phyloP scores from a whole-genome alignment of 2,888 invertebrate species.

The Automeris io region DNA sequence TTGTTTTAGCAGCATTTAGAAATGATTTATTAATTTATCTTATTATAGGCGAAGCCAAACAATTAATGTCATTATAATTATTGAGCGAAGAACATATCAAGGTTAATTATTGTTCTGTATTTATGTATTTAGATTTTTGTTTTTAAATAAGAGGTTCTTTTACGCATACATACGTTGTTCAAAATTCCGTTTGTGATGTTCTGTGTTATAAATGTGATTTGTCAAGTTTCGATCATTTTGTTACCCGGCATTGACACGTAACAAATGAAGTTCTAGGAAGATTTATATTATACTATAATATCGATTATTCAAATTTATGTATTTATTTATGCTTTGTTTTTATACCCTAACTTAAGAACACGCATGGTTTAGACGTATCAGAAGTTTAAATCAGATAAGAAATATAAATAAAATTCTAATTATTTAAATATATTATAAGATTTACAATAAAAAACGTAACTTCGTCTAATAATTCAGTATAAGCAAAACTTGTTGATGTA shows the following conservation, averaged over 20 bases:
- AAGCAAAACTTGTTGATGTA: too few species aligned
- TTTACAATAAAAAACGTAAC: too few species aligned
- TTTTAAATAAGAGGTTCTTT: constrained; percentile 60
- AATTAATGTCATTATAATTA: constrained; percentile 19
- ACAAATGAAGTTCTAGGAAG: constrained; percentile 41
- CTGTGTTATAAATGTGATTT: constrained; percentile 29
- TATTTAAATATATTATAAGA: too few species aligned
- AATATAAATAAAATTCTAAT: too few species aligned
- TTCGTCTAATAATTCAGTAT: too few species aligned
- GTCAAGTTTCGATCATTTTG: constrained; percentile 34
- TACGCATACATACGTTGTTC: constrained; percentile 66
- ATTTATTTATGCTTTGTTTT: too few species aligned
- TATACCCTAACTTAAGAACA: too few species aligned
- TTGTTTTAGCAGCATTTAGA: constrained; percentile 70
- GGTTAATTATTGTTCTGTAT: constrained; percentile 40
- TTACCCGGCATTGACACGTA: constrained; percentile 32
- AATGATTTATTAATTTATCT: constrained; percentile 57
- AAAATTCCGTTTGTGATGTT: constrained; percentile 52
- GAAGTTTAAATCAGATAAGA: too few species aligned
- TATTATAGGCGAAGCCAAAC: constrained; percentile 36
- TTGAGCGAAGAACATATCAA: constrained; percentile 67
- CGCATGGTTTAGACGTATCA: too few species aligned
- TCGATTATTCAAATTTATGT: too few species aligned
- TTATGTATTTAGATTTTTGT: constrained; percentile 30
- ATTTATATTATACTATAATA: too few species aligned